Conservation (phyloP, 2,113 vertebrate species). For the Petromus typicus region DNA sequence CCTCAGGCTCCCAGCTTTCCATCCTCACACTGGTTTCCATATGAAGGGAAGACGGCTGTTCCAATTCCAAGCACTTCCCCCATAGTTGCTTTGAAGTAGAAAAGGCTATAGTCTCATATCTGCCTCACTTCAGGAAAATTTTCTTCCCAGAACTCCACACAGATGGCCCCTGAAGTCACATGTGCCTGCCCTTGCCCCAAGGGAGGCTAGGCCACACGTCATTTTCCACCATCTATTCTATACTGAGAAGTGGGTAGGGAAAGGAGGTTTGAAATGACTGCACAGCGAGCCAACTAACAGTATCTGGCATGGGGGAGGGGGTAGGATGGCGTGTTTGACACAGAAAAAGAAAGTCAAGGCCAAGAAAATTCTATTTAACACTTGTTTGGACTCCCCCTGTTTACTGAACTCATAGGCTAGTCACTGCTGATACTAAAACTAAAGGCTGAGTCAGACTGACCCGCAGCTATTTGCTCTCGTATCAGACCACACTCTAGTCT, state of each 20-base stretch:
- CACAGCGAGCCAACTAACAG: neutral
- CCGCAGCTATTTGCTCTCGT: neutral
- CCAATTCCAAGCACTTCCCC: neutral
- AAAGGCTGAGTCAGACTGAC: neutral
- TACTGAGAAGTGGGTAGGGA: slow-evolving; percentile 6
- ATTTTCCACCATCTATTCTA: neutral
- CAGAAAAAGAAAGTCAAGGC: neutral
- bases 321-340: neutral
- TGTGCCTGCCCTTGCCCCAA: neutral
- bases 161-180: neutral
- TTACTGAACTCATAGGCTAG: neutral
- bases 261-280: neutral
- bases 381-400: neutral
- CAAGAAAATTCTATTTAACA: slow-evolving; percentile 13
- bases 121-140: slow-evolving; percentile 5
- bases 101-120: neutral
- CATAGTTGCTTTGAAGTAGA: neutral
- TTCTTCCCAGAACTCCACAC: neutral
- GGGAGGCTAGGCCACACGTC: neutral
- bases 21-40: neutral
- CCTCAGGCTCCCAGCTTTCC: neutral
- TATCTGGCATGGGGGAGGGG: neutral
- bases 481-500: neutral
- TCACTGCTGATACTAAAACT: neutral
- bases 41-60: neutral